Evolutionary conservation across 2,113 vertebrate genomes (phyloP), one percentile per base, ranked within the genome.

Genomic region (Lipophrys pholis): DNA sequence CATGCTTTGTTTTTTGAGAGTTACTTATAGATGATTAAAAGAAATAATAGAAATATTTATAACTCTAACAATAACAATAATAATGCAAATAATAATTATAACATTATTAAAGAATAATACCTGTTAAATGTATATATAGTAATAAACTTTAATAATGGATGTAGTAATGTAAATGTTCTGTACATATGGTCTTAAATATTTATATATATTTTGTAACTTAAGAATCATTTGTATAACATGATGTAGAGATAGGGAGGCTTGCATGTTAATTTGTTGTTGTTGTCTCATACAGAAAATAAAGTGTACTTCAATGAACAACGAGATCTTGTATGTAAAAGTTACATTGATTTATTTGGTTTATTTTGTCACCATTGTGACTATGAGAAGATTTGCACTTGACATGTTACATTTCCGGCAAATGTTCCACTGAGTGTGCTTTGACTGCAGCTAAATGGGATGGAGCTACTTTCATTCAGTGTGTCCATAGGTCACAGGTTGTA

Each of bases 121-220:
- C 87, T 91, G 86, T 84, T 92, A 90, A 81, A 92, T 93, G 91
- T 91, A 90, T 93, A 92, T 90, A 91, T 91, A 93, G 88, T 91
- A 89, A 90, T 89, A 89, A 79, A 91, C 81, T 84, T 88, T 89
- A 92, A 94, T 90, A 85, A 93, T 93, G 74, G 88, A 89, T 93
- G 85, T 92, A 90, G 91, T 94, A 86, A 88, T 94, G 93, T 98
- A 98, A 96, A 99, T 97, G 96, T 95, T 81, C 91, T 97, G 96
- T 97, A 97, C 95, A 98, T 96, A 96, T 97, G 94, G 95, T 98
- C 97, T 93, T 96, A 97, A 94, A 96, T 96, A 96, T 97, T 97
- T 98, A 95, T 98, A 97, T 98, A 97, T 92, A 97, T 96, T 95
- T 95, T 94, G 93, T 94, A 94, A 93, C 90, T 90, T 91, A 95